Base-by-base conservation (phyloP, 1,140 invertebrate species). In the Phymorhynchus buccinoides region DNA sequence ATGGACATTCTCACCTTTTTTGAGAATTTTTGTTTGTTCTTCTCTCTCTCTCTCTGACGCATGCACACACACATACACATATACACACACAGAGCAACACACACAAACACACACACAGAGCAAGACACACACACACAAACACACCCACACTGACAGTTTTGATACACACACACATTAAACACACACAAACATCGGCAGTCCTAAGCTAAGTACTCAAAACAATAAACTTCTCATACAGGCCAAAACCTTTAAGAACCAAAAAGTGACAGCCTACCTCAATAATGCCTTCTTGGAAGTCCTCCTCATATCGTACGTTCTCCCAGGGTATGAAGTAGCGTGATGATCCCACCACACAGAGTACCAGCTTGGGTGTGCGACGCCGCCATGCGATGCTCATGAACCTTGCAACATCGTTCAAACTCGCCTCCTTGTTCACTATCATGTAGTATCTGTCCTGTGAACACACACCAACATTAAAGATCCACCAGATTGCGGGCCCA, bases 281-380 rank as follows among this genome's bases (percentile, higher is more conserved):
- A 18, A 92, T 87, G 27, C 90, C 91, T 48, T 87, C 89, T 82
- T 91, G 89, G 82, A 92, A 90, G 42, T 91, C 89, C 75, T 91
- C 88, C 35, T 87, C 85, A 1, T 89, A 83, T 84, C 86, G 86
- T 9, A 86, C 81, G 52, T 89, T 91, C 37, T 88, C 89, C 88
- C 89, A 91, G n/a, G 86, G 85, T 84, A 89, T 88, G 80, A 89
- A 91, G 83, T 91, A 89, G 37, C 89, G 86, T 14, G 85, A 87
- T 44, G 87, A 88, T 6, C 89, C 89, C 14, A 92, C 90, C 62
- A 92, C 87, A 35, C 88, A 88, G 18, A 92, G 77, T 2, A 92
- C 88, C 68, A 92, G 89, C 75, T 91, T 90, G 3, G 91, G 91
- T 79, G 86, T 89, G 12, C 89, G 83, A 75, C 89, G 89, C 7